These are phyloP conservation scores for Rhopalosiphum nymphaeae DNA, from an alignment of 2,888 invertebrate species.

Conservation along the genomic window DNA sequence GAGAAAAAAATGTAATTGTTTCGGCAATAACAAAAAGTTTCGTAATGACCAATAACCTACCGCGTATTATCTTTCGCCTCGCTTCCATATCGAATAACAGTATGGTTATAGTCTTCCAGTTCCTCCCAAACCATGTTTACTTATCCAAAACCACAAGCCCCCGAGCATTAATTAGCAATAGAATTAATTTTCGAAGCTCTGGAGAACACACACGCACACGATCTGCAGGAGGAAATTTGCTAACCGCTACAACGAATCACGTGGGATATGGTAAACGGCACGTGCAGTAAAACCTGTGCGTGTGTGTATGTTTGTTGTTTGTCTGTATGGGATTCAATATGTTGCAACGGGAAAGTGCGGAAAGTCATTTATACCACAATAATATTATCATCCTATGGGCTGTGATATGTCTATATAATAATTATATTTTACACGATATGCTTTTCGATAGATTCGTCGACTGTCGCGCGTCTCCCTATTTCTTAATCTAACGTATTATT, in stretches of 20 bases:
- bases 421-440: not conserved
- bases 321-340: not conserved
- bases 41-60: conserved; percentile 35
- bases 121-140: conserved; percentile 51
- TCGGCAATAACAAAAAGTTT: conserved; percentile 52
- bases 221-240: not conserved
- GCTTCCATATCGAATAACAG: not conserved
- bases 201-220: not conserved
- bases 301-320: not conserved
- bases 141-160: conserved; percentile 15
- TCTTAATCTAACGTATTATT: too few species aligned
- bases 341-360: not conserved
- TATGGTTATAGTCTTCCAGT: not conserved
- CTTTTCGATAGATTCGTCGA: not conserved
- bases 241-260: not conserved
- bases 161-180: conserved; percentile 47
- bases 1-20: conserved; percentile 26
- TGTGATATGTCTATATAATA: not conserved
- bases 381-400: not conserved
- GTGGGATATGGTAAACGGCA: not conserved
- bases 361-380: not conserved
- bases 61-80: not conserved
- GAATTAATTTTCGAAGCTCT: conserved; percentile 36
- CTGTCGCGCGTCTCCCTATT: not conserved
- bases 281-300: not conserved